These are phyloP conservation scores for Campylorhamphus procurvoides DNA, from an alignment of 2,113 vertebrate genomes.

Conservation along the genomic window DNA sequence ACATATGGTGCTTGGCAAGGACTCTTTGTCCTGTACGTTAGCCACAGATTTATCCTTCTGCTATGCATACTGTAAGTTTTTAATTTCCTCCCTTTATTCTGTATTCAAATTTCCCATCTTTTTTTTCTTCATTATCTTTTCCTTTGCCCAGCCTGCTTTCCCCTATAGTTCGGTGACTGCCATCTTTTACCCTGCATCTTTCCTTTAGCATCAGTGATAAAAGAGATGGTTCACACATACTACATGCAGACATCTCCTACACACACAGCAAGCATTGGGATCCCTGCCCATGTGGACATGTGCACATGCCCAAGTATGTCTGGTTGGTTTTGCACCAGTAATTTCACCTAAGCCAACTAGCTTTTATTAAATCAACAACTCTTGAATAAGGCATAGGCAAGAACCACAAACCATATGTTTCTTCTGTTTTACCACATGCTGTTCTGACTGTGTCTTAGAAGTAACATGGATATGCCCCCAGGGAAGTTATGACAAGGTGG, in stretches of 20 bases:
- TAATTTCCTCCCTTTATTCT: slow-evolving; percentile 47
- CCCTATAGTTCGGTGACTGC: not conserved
- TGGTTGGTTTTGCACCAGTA: slow-evolving; percentile 11
- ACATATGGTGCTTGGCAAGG: slow-evolving; percentile 45
- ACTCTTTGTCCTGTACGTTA: slow-evolving; percentile 44
- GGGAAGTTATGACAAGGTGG: not conserved
- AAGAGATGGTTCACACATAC: not conserved
- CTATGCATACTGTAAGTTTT: not conserved
- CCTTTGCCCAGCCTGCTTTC: not conserved
- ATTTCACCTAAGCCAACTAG: slow-evolving; percentile 7
- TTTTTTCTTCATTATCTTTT: slow-evolving; percentile 12
- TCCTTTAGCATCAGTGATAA: not conserved
- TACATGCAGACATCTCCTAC: not conserved
- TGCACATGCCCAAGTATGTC: not conserved
- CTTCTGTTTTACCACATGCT: not conserved
- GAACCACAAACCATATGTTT: slow-evolving; percentile 26
- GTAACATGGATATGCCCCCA: not conserved
- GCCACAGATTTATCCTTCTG: slow-evolving; percentile 43
- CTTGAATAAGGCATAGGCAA: not conserved
- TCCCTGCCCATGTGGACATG: not conserved
- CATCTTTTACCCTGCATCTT: not conserved
- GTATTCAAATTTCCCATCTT: not conserved
- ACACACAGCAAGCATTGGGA: fast-evolving
- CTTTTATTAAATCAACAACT: slow-evolving; percentile 18
- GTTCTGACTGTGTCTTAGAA: not conserved